Evolutionary conservation across 2,797 vertebrate species (phyloP), one percentile per base, ranked within the genome.

Genomic region (Enteromius paludinosus): DNA sequence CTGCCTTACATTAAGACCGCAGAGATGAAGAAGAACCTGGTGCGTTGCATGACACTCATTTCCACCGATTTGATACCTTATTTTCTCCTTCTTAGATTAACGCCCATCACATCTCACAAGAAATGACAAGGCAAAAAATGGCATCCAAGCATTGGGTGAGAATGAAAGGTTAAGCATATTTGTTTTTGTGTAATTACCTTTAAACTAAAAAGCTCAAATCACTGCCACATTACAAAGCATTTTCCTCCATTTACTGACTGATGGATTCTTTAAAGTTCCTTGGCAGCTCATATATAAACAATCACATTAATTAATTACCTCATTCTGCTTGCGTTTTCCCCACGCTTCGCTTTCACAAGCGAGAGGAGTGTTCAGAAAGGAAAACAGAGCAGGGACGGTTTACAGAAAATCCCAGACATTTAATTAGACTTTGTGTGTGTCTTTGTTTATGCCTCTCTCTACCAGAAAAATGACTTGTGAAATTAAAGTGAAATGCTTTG

Each of bases 401-500:
- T 91, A 90, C 88, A 88, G 87, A 90, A 86, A 92, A 93, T 91
- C 86, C 90, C 88, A 88, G 89, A 90, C 90, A 90, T 92, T 92
- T 94, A 94, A 94, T 94, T 94, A 92, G 91, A 89, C 92, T 92
- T 93, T 92, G 92, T 91, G 90, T 91, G 91, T 86, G 83, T 92
- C 90, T 89, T 86, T 92, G 91, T 93, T 93, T 92, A 91, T 83
- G 88, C 88, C 85, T 91, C 88, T 89, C 87, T 94, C 90, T 90
- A 90, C 90, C 90, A 91, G 91, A 87, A 89, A 93, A 84, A 90
- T 87, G 92, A 92, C 92, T 89, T 76, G 72, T 49, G 17, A 93
- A 94, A 95, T 94, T 93, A 94, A 94, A 93, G 91, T 81, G 45
- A 88, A 92, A 93, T 89, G 90, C 95, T 95, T 95, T 95, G 94